Evolutionary conservation across 2,888 invertebrate species (phyloP).

Genomic region (Drosophila hamatofila): DNA sequence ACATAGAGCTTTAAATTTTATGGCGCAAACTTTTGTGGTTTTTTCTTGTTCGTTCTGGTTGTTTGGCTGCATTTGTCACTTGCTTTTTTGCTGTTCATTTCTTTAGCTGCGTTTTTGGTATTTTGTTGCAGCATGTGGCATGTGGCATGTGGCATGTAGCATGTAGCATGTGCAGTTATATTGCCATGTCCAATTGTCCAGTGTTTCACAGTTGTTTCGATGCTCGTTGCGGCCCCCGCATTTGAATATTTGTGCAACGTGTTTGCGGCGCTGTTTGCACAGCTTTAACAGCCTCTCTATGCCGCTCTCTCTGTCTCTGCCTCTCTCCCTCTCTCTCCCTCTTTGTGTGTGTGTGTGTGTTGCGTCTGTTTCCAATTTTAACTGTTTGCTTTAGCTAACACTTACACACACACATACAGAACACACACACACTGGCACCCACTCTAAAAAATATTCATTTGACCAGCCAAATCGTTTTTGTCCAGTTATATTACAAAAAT

Average conservation of each 20-base stretch:
- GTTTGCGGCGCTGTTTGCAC: conserved; percentile 74
- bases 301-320: neutral
- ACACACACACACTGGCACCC: conserved; percentile 5
- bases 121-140: conserved; percentile 52
- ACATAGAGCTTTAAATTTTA: conserved; percentile 50
- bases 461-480: conserved; percentile 36
- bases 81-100: conserved; percentile 45
- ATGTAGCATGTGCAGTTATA: conserved; percentile 62
- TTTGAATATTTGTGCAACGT: conserved; percentile 77
- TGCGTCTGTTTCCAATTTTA: conserved; percentile 62
- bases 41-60: conserved; percentile 33
- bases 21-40: conserved; percentile 61
- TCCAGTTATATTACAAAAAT: conserved; percentile 8
- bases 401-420: conserved; percentile 12
- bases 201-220: conserved; percentile 37
- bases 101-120: conserved; percentile 48
- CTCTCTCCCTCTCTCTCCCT: neutral
- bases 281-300: conserved; percentile 55
- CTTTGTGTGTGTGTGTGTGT: conserved; percentile 19
- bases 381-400: conserved; percentile 57
- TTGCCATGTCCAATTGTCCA: conserved; percentile 52
- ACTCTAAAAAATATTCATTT: conserved; percentile 27
- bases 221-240: conserved; percentile 56
- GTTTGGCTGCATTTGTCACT: conserved; percentile 57
- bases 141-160: conserved; percentile 62